Evolutionary conservation across 2,888 invertebrate genomes (phyloP), one percentile per base, ranked within the genome.

Genomic region (Drosophila affinis): DNA sequence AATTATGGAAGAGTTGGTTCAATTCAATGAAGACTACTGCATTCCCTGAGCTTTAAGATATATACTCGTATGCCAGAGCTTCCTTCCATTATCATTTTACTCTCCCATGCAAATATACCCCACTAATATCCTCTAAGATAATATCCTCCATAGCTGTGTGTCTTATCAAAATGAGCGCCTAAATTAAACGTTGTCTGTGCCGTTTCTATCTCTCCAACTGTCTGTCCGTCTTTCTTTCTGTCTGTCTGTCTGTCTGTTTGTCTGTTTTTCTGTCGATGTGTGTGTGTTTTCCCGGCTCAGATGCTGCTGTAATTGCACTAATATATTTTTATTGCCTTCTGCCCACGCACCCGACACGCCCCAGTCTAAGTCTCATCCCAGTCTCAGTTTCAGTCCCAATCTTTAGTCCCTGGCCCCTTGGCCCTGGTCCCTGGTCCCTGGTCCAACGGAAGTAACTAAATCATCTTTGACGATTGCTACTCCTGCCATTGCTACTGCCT

Each of bases 391-490:
- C 18, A 44, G 45, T 46, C 18, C 58, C 58, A 39, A 59, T 58
- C 46, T 55, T 74, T 75, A 12, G 12, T 34, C 34, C 34, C 34
- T 2, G 34, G 34, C 7, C 2, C 29, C 34, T 2, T 12, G 34
- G 2, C 2, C 29, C 27, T 32, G 39, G 6, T 39, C 67, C 76
- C 60, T 64, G 76, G 72, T 71, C 77, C 78, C 63, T 34, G 12
- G 34, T 10, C 34, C 34, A 55, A 63, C 74, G 78, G 78, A 88
- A 88, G 90, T 90, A 82, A 87, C 81, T 91, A 91, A 91, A 90
- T 90, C 91, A 90, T 90, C 89, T 90, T 89, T 88, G 90, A 85
- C 85, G 83, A 89, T 79, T 76, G 84, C 83, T 72, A 59, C 62
- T 48, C 64, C 62, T 55, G 14, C 62, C 32, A 34, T 46, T 32